Conservation (phyloP, 2,888 invertebrate species). For the Steinernema carpocapsae region DNA sequence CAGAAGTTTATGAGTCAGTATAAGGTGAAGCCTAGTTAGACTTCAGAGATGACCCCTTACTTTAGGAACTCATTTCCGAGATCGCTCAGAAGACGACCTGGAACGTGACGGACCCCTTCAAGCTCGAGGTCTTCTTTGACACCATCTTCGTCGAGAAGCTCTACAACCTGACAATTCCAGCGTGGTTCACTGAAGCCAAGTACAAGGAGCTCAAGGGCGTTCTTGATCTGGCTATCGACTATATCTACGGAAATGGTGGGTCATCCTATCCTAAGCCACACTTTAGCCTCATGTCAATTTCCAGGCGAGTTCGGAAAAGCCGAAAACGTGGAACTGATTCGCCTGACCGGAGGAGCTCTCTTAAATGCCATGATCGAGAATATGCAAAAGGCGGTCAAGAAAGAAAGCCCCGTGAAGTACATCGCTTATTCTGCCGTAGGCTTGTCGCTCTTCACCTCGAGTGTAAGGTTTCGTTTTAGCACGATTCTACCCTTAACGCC, state of each 20-base stretch:
- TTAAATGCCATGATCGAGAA: slow-evolving; percentile 42
- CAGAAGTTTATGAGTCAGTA: too few species aligned
- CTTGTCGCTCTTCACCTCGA: not conserved
- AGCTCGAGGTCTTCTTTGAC: not conserved
- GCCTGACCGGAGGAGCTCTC: slow-evolving; percentile 38
- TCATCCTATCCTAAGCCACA: not conserved
- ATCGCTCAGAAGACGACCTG: slow-evolving; percentile 25
- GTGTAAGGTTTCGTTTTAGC: slow-evolving; percentile 18
- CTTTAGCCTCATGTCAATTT: too few species aligned
- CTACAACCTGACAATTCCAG: slow-evolving; percentile 33
- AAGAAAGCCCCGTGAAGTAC: slow-evolving; percentile 21
- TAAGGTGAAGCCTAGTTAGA: too few species aligned
- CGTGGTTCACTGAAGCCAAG: slow-evolving; percentile 28
- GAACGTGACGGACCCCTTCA: slow-evolving; percentile 27
- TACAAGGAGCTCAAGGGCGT: slow-evolving; percentile 7
- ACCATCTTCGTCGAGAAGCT: slow-evolving; percentile 23
- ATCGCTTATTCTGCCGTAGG: slow-evolving; percentile 38
- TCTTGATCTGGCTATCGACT: slow-evolving; percentile 23
- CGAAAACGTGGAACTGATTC: slow-evolving; percentile 39
- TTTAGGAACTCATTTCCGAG: slow-evolving; percentile 10
- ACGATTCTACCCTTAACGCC: slow-evolving; percentile 33
- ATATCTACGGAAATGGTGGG: slow-evolving; percentile 17
- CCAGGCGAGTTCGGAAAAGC: slow-evolving; percentile 40
- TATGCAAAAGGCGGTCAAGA: slow-evolving; percentile 32
- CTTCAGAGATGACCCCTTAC: too few species aligned